Evolutionary conservation across 2,797 vertebrate species (phyloP).

Genomic region (Hypotaenidia okinawae): DNA sequence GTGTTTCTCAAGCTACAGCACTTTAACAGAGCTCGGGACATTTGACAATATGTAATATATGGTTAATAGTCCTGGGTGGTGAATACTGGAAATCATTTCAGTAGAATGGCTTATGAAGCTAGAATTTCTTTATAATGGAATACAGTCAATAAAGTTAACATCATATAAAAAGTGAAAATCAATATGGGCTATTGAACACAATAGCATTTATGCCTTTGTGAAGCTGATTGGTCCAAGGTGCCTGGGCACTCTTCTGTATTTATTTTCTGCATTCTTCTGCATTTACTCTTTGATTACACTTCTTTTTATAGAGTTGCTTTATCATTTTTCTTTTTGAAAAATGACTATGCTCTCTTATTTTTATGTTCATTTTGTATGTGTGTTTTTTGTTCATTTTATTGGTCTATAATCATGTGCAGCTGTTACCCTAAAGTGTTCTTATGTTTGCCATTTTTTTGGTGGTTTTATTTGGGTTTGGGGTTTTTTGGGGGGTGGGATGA

Average conservation of each 20-base stretch:
- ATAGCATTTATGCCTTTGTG: not conserved
- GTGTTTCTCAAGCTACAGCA: not conserved
- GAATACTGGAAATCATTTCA: not conserved
- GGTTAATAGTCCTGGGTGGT: not conserved
- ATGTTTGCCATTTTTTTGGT: not conserved
- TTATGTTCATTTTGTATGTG: not conserved
- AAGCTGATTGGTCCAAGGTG: not conserved
- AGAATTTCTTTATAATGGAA: not conserved
- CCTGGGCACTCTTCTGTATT: not conserved
- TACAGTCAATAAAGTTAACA: not conserved
- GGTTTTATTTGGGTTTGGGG: too few species aligned
- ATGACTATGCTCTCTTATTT: not conserved
- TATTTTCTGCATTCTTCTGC: not conserved
- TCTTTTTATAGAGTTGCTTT: not conserved
- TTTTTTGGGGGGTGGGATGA: too few species aligned
- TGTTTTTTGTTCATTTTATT: not conserved
- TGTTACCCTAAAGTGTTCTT: not conserved
- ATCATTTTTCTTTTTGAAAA: not conserved
- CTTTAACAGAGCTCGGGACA: not conserved
- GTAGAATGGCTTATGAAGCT: not conserved
- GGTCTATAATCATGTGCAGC: not conserved
- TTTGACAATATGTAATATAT: not conserved
- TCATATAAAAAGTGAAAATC: not conserved
- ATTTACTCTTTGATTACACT: not conserved
- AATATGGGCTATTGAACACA: not conserved